phyloP scores from a whole-genome alignment of 2,888 invertebrate species.

The Pantelozetes paolii region DNA sequence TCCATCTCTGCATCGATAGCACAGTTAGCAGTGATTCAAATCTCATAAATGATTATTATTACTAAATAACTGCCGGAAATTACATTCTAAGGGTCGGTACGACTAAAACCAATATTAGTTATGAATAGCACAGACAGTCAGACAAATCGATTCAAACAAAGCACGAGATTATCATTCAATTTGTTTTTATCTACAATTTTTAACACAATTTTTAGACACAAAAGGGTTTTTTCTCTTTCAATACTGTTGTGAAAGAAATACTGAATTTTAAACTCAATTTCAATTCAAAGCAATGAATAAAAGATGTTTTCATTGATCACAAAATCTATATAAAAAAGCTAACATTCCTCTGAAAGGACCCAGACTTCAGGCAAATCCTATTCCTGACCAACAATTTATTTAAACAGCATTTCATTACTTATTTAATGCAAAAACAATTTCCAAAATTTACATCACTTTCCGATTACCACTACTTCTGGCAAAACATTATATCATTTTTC shows the following conservation, averaged over 20 bases:
- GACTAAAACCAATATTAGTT: constrained; percentile 7
- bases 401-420: constrained; percentile 18
- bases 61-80: constrained; percentile 22
- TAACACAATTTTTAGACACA: background rate
- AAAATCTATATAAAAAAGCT: too few species aligned
- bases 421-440: constrained; percentile 11
- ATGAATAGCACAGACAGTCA: background rate
- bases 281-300: too few species aligned
- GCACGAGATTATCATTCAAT: background rate
- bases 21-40: background rate
- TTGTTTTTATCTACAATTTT: background rate
- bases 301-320: too few species aligned
- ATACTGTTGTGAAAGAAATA: too few species aligned
- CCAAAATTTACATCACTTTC: constrained; percentile 6
- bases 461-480: constrained; percentile 2
- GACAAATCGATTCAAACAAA: background rate
- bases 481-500: background rate
- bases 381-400: constrained; percentile 24
- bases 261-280: too few species aligned
- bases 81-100: background rate
- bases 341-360: too few species aligned
- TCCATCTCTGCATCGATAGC: background rate
- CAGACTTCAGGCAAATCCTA: too few species aligned
- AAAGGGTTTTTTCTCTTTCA: too few species aligned
- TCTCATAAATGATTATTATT: constrained; percentile 34